A percentile compares a stretch with the other conserved stretches of the same genome.
Evolutionary conservation across 2,888 invertebrate species (phyloP).

Genomic region (Epinotia bilunana): DNA sequence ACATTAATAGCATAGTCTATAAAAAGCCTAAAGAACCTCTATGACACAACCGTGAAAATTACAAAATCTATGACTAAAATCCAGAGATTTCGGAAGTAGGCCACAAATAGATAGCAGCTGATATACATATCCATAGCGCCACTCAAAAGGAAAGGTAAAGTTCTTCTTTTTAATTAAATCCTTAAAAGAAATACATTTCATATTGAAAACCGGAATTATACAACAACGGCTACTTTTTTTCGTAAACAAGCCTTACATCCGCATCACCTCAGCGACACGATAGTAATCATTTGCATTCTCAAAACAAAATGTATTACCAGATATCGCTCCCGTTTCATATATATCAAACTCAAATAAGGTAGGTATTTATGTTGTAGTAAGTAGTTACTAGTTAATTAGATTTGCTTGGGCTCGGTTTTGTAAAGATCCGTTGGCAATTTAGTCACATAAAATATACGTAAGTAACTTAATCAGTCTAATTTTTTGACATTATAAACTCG

Average conservation of each 20-base stretch:
- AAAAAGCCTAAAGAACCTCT: too few relatives aligned
- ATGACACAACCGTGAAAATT: too few relatives aligned
- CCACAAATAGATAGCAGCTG: background rate
- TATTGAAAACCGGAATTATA: background rate
- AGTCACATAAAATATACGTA: background rate
- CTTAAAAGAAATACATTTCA: background rate
- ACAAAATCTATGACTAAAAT: background rate
- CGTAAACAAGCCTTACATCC: too few relatives aligned
- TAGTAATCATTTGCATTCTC: background rate
- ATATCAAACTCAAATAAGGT: background rate
- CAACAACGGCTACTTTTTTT: too few relatives aligned
- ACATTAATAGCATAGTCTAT: too few relatives aligned
- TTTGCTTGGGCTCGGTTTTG: conserved; percentile 1
- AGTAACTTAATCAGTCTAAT: background rate
- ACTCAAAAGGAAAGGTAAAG: background rate
- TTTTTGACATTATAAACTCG: background rate
- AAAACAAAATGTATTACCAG: background rate
- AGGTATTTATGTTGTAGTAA: conserved; percentile 1
- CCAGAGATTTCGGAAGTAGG: background rate
- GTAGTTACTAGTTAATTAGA: background rate
- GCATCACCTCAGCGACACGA: background rate
- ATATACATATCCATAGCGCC: background rate
- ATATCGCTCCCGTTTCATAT: background rate
- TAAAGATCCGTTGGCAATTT: background rate
- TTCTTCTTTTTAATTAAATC: background rate